phyloP scores from a whole-genome alignment of 2,888 invertebrate species.

The Drosophila mulleri region DNA sequence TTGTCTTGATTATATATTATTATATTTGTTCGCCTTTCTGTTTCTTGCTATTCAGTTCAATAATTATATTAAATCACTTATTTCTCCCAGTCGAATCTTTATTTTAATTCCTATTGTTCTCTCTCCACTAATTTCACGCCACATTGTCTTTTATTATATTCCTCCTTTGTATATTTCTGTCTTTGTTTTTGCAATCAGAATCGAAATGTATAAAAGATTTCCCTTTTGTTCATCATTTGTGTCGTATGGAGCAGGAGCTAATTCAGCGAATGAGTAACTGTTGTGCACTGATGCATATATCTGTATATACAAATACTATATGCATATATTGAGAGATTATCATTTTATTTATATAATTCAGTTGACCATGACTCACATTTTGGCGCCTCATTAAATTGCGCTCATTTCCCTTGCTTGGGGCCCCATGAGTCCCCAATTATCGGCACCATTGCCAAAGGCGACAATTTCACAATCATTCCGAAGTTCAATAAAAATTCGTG shows the following conservation, averaged over 20 bases:
- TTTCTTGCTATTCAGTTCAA: neutral
- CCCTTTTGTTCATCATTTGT: constrained; percentile 27
- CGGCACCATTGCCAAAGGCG: constrained; percentile 32
- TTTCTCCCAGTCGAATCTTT: constrained; percentile 7
- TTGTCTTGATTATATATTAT: neutral
- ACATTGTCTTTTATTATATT: constrained; percentile 13
- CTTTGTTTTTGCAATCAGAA: constrained; percentile 27
- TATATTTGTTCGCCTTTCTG: neutral
- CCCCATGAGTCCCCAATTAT: constrained; percentile 42
- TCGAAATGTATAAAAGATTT: constrained; percentile 10
- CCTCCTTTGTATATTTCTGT: neutral
- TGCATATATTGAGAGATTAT: constrained; percentile 16
- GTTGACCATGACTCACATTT: constrained; percentile 64
- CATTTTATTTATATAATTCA: constrained; percentile 32
- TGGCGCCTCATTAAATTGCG: constrained; percentile 29
- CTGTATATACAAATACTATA: neutral
- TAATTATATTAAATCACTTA: neutral
- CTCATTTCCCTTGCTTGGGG: constrained; percentile 30
- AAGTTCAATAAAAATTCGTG: constrained; percentile 17
- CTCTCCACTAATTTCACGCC: neutral
- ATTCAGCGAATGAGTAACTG: constrained; percentile 4
- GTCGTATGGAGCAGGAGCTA: neutral
- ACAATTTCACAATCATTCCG: constrained; percentile 44
- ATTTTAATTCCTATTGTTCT: neutral
- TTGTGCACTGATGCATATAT: neutral